phyloP scores from a whole-genome alignment of 23 tunicate species.

The Halocynthia aurantium region DNA sequence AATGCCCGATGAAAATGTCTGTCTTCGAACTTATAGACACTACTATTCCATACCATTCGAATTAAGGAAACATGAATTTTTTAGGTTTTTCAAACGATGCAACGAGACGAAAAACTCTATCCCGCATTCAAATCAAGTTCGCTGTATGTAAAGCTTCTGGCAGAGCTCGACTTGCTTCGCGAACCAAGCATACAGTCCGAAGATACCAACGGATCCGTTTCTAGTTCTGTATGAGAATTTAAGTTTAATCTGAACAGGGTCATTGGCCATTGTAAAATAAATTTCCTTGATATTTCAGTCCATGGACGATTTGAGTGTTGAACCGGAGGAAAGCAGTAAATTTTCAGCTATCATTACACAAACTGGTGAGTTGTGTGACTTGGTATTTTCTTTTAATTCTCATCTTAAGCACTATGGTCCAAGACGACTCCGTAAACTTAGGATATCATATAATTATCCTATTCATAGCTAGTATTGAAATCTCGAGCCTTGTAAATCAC shows the following conservation, averaged over 20 bases:
- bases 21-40: too few relatives aligned
- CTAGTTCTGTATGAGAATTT: conserved; percentile 40
- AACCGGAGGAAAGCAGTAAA: conserved; percentile 29
- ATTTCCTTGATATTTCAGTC: conserved; percentile 17
- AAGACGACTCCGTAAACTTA: background rate
- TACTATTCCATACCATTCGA: background rate
- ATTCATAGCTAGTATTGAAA: background rate
- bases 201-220: conserved; percentile 49
- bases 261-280: background rate
- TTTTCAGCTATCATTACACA: conserved; percentile 73
- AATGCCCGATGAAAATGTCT: too few relatives aligned
- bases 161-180: conserved; percentile 73
- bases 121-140: conserved; percentile 77
- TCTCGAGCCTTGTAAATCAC: too few relatives aligned
- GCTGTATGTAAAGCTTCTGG: conserved; percentile 60
- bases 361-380: conserved; percentile 35
- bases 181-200: conserved; percentile 71
- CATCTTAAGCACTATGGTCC: background rate
- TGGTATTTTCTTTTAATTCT: background rate
- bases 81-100: conserved; percentile 65
- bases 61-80: background rate
- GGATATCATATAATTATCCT: background rate
- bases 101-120: conserved; percentile 59
- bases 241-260: background rate
- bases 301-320: conserved; percentile 35